Evolutionary conservation across 1,140 invertebrate species (phyloP).

Genomic region (Drosophila prosaltans): DNA sequence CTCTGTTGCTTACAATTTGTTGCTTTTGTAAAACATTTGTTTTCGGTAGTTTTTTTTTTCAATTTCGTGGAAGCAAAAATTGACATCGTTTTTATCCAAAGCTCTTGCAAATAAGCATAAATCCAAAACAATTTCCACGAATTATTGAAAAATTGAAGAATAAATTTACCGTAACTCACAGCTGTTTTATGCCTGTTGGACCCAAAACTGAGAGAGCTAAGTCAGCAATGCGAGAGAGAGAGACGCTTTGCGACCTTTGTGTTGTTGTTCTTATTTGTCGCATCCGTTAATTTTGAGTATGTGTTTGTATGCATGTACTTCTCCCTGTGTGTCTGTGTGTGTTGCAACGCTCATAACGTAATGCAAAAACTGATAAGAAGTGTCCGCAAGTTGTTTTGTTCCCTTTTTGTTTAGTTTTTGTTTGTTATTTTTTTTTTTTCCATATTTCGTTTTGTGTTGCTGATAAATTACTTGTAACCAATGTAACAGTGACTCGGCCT

Average conservation of each 20-base stretch:
- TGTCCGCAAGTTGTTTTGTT: conserved; percentile 8
- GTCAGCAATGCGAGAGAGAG: conserved; percentile 11
- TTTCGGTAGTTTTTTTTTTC: background rate
- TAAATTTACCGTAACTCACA: conserved; percentile 27
- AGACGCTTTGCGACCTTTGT: conserved; percentile 9
- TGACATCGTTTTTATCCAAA: background rate
- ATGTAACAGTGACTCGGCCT: conserved; percentile 11
- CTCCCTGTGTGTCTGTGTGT: background rate
- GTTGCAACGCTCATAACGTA: conserved; percentile 20
- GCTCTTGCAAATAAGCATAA: background rate
- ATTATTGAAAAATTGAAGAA: conserved; percentile 4
- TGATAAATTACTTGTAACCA: conserved; percentile 37
- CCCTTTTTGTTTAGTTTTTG: background rate
- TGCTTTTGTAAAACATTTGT: background rate
- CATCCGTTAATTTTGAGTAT: conserved; percentile 15
- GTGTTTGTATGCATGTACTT: background rate
- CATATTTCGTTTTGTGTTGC: background rate
- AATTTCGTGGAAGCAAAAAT: conserved; percentile 31
- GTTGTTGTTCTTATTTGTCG: conserved; percentile 3
- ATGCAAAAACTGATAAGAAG: conserved; percentile 46
- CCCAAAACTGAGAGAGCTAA: conserved; percentile 34
- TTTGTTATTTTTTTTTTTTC: no score
- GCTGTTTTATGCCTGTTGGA: conserved; percentile 77
- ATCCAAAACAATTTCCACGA: conserved; percentile 49
- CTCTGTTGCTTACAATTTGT: conserved; percentile 4